These are phyloP conservation scores for Megaustenia siamemsis DNA, from an alignment of 2,888 invertebrate species.

Conservation along the genomic window DNA sequence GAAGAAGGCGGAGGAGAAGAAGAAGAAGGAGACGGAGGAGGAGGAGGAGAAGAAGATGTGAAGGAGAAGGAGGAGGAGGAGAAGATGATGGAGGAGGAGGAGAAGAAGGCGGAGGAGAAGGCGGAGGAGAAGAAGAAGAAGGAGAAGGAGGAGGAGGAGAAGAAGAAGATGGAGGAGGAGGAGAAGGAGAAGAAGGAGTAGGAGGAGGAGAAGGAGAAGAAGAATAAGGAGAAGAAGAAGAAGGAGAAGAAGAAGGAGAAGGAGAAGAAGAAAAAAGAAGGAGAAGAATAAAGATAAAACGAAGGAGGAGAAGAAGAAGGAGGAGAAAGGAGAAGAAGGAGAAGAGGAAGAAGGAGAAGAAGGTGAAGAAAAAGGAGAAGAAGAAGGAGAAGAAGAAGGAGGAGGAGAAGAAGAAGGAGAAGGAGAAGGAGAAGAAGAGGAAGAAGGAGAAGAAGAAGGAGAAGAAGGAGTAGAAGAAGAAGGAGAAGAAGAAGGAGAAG, in stretches of 20 bases:
- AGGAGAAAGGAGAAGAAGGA: background rate
- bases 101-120: background rate
- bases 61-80: background rate
- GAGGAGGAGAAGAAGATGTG: slow-evolving; percentile 62
- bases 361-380: background rate
- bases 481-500: background rate
- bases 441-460: background rate
- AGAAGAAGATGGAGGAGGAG: background rate
- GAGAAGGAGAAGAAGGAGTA: background rate
- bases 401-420: background rate
- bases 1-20: background rate
- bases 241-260: background rate
- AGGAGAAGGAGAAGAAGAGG: background rate
- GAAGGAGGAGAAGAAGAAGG: background rate
- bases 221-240: background rate
- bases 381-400: slow-evolving; percentile 2
- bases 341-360: background rate
- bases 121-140: background rate
- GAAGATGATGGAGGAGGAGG: background rate
- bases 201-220: background rate
- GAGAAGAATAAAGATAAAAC: background rate
- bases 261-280: background rate
- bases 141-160: too few relatives aligned
- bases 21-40: slow-evolving; percentile 73
- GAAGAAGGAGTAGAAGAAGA: background rate